These are phyloP conservation scores for Mesocricetus auratus DNA, from an alignment of 2,113 vertebrate genomes.

Conservation along the genomic window DNA sequence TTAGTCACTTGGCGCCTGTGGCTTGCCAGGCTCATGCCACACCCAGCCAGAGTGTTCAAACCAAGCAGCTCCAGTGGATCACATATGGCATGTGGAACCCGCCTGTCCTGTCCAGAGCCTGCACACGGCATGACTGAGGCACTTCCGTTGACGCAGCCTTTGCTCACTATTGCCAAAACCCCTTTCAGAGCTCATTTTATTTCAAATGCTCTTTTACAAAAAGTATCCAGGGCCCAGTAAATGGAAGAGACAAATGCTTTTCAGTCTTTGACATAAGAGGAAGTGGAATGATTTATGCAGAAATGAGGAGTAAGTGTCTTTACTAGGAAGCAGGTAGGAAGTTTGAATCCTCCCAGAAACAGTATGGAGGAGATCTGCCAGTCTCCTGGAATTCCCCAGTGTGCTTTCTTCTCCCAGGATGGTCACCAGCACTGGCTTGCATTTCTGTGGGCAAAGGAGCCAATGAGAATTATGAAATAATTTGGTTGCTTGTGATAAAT, in stretches of 20 bases:
- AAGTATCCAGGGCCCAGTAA: conserved; percentile 19
- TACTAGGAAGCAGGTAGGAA: background rate
- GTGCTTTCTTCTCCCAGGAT: background rate
- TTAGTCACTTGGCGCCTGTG: conserved; percentile 34
- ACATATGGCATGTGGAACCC: conserved; percentile 45
- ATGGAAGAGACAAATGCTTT: background rate
- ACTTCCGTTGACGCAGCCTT: conserved; percentile 32
- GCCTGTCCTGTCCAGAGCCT: background rate
- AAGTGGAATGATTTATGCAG: conserved; percentile 48
- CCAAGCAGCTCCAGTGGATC: conserved; percentile 27
- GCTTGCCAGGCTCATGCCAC: conserved; percentile 48
- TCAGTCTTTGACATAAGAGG: conserved; percentile 29
- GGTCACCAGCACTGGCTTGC: background rate
- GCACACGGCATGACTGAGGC: conserved; percentile 1
- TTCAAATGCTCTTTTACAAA: conserved; percentile 26
- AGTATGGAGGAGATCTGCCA: background rate
- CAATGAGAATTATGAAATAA: background rate
- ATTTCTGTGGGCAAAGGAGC: background rate
- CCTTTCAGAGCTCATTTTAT: conserved; percentile 36
- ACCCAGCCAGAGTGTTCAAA: conserved; percentile 53
- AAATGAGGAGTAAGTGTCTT: background rate
- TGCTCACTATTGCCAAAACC: conserved; percentile 32
- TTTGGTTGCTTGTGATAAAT: background rate
- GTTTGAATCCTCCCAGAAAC: background rate
- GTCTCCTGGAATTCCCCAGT: background rate